Evolutionary conservation across 2,113 vertebrate genomes (phyloP).

Genomic region (Lycaon pictus): DNA sequence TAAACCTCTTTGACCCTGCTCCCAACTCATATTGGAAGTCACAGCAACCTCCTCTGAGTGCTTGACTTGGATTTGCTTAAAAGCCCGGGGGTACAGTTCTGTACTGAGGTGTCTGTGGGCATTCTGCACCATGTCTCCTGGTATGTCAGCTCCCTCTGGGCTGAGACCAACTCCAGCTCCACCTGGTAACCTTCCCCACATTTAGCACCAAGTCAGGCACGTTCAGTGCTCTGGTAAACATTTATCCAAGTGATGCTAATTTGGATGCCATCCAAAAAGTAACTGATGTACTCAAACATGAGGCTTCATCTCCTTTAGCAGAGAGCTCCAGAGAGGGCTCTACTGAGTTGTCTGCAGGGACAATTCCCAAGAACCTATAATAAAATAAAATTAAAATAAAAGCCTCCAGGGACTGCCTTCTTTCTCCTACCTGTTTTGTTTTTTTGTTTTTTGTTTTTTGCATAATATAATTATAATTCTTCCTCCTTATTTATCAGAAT

Average conservation of each 20-base stretch:
- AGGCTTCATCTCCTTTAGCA: constrained; percentile 18
- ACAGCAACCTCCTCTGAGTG: not conserved
- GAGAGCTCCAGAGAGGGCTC: not conserved
- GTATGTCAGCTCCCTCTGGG: not conserved
- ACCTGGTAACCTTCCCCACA: not conserved
- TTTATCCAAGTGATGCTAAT: constrained; percentile 37
- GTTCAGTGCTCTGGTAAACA: not conserved
- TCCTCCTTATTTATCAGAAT: constrained; percentile 10
- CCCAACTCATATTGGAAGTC: not conserved
- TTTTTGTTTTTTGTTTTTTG: not conserved
- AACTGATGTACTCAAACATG: not conserved
- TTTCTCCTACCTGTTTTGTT: not conserved
- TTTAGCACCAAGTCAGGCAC: not conserved
- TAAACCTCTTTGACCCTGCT: constrained; percentile 36
- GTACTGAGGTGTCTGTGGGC: not conserved
- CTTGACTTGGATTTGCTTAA: not conserved
- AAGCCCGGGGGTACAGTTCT: not conserved
- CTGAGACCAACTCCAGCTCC: not conserved
- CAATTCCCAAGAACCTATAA: not conserved
- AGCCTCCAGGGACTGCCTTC: not conserved
- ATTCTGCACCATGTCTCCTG: not conserved
- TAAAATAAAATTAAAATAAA: constrained; percentile 39
- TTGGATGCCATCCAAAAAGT: not conserved
- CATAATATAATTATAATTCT: not conserved
- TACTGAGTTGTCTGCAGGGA: not conserved